Evolutionary conservation across 2,113 vertebrate species (phyloP), one percentile per base, ranked within the genome.

Genomic region (Embiotoca jacksoni): DNA sequence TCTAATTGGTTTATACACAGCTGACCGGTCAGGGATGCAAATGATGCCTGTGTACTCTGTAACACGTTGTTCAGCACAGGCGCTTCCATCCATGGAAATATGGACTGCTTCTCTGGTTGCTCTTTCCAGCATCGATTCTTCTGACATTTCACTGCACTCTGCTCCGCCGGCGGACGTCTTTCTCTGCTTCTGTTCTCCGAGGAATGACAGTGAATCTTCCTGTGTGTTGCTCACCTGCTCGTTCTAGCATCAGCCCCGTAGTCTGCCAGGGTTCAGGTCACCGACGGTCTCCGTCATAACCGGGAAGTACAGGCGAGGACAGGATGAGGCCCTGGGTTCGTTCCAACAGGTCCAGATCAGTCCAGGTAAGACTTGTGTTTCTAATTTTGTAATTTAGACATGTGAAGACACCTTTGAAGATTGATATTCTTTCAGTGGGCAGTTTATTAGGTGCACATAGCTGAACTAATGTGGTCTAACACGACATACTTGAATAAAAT

Each of bases 251-350:
- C 47, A 44, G 16, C 31, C 32, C 49, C 13, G 57, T 14, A 7
- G n/a, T 66, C 56, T 60, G 44, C 31, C 0, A 50, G 35, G 36
- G 6, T 47, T 72, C 47, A 61, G 60, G 30, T 60, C 64, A 36
- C 60, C 37, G 39, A 72, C 60, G 66, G 32, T 46, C 56, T 65
- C 16, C 5, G 31, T 64, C 33, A 14, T 35, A 37, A 71, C 33
- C 53, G 52, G 73, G 70, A 75, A 76, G 39, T 58, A 56, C 57
- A n/a, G 10, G 64, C 35, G 6, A 1, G 36, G 57, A 72, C 68
- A 92, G 47, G 63, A 93, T 93, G 92, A 91, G 90, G 87, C 89
- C 90, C 53, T 93, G 90, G 92, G 37, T 92, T 68, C 83, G 90
- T 1, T 84, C 92, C 67, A 89, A 60, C 82, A 83, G 89, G 82